phyloP scores from a whole-genome alignment of 1,140 invertebrate genomes.

The Drosophila hydei region DNA sequence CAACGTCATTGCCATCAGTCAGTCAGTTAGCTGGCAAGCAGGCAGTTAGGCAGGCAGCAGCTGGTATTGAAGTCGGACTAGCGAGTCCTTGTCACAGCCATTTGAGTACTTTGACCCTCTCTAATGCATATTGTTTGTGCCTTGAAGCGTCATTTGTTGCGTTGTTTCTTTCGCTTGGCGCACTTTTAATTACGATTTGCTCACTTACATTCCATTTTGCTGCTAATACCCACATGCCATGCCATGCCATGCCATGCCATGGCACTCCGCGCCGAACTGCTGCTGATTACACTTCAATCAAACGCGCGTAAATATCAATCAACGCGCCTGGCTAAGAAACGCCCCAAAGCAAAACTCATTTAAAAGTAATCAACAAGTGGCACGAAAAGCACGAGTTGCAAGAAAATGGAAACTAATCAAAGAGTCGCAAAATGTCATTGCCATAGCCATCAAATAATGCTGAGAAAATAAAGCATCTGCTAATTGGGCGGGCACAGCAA shows the following conservation, averaged over 20 bases:
- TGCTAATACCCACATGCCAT: conserved; percentile 62
- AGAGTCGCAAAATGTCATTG: background rate
- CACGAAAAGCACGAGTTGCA: conserved; percentile 33
- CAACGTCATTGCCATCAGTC: conserved; percentile 51
- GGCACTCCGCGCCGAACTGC: conserved; percentile 19
- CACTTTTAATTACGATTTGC: conserved; percentile 80
- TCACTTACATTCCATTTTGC: conserved; percentile 75
- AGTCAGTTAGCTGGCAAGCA: conserved; percentile 42
- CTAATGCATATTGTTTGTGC: conserved; percentile 78
- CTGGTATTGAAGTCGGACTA: conserved; percentile 1
- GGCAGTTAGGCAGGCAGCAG: background rate
- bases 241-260: too few relatives aligned
- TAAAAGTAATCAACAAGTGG: conserved; percentile 81
- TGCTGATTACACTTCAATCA: conserved; percentile 82
- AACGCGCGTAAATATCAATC: conserved; percentile 77
- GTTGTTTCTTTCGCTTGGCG: conserved; percentile 58
- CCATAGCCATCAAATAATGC: too few relatives aligned
- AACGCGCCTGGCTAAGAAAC: conserved; percentile 48
- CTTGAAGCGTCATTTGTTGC: conserved; percentile 70
- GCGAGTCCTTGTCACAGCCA: conserved; percentile 29
- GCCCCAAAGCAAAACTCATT: conserved; percentile 73
- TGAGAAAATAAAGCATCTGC: background rate
- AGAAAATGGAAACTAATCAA: conserved; percentile 16
- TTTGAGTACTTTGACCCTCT: conserved; percentile 66
- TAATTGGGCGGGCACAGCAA: background rate